These are phyloP conservation scores for Eurystomus glaucurus DNA, from an alignment of 2,797 vertebrate genomes.

Conservation along the genomic window DNA sequence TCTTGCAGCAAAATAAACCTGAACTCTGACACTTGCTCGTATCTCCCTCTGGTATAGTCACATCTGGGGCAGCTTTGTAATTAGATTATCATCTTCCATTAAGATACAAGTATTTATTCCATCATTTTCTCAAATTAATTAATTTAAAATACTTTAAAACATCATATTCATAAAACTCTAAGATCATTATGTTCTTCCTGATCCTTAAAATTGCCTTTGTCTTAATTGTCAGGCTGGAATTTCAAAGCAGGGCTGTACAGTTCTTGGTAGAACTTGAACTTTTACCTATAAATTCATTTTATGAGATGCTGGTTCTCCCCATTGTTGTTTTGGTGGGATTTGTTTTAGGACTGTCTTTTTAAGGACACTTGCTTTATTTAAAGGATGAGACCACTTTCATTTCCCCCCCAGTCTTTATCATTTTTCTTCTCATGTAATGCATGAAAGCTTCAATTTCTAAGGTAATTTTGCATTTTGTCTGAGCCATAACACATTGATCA, in stretches of 20 bases:
- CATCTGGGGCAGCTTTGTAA: constrained; percentile 7
- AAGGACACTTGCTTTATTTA: background rate
- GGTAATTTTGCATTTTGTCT: background rate
- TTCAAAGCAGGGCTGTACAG: background rate
- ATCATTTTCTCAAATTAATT: constrained; percentile 38
- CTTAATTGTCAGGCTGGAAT: constrained; percentile 16
- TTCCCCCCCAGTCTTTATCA: rapidly evolving
- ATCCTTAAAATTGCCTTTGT: constrained; percentile 55
- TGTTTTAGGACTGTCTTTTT: background rate
- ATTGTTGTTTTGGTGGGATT: background rate
- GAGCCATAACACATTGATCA: background rate
- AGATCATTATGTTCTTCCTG: background rate
- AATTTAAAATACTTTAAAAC: constrained; percentile 29
- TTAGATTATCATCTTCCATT: background rate
- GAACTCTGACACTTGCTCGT: background rate
- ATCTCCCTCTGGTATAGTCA: background rate
- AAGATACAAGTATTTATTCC: constrained; percentile 2
- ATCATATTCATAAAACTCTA: background rate
- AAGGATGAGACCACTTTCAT: background rate
- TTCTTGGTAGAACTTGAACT: background rate
- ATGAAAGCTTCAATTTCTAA: background rate
- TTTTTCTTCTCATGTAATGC: background rate
- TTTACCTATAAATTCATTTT: background rate
- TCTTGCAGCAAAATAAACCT: background rate
- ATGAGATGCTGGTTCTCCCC: background rate